Percentiles rank a stretch among this genome's conserved stretches.
phyloP scores from a whole-genome alignment of 1,140 invertebrate species.

The Dinoponera quadriceps region DNA sequence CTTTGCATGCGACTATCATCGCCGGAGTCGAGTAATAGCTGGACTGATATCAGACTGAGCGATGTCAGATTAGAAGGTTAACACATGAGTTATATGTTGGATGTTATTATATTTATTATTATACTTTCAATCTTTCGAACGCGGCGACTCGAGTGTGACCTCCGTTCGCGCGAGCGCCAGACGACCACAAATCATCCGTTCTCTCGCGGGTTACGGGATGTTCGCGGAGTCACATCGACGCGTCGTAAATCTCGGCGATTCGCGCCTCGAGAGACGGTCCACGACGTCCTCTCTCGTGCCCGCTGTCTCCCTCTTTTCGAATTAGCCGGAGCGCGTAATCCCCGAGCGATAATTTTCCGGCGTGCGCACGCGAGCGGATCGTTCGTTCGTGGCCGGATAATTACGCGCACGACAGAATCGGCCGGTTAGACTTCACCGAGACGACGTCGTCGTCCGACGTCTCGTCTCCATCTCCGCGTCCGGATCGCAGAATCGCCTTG shows the following conservation, averaged over 20 bases:
- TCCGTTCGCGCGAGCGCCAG: neutral
- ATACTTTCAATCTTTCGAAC: conserved; percentile 34
- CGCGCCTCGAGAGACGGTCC: neutral
- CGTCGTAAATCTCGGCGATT: conserved; percentile 16
- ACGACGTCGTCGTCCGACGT: neutral
- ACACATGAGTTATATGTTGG: too few relatives aligned
- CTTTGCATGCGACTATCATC: too few relatives aligned
- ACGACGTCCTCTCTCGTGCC: neutral
- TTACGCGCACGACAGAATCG: conserved; percentile 49
- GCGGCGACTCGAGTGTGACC: neutral
- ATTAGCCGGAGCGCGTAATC: conserved; percentile 34
- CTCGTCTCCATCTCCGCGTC: conserved; percentile 20
- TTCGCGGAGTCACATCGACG: too few relatives aligned
- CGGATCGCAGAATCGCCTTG: neutral
- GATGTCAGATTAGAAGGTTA: too few relatives aligned
- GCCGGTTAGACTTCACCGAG: conserved; percentile 32
- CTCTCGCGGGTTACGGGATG: neutral
- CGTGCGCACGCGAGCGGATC: conserved; percentile 12
- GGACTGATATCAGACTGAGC: too few relatives aligned
- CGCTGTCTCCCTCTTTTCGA: conserved; percentile 3
- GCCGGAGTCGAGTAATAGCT: too few relatives aligned
- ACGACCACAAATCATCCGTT: conserved; percentile 32
- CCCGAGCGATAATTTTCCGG: conserved; percentile 36
- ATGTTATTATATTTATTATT: too few relatives aligned
- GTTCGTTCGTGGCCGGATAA: conserved; percentile 4